Percentiles rank a stretch among this genome's conserved stretches.
phyloP scores from a whole-genome alignment of 1,140 invertebrate genomes.

The Cephus cinctus region DNA sequence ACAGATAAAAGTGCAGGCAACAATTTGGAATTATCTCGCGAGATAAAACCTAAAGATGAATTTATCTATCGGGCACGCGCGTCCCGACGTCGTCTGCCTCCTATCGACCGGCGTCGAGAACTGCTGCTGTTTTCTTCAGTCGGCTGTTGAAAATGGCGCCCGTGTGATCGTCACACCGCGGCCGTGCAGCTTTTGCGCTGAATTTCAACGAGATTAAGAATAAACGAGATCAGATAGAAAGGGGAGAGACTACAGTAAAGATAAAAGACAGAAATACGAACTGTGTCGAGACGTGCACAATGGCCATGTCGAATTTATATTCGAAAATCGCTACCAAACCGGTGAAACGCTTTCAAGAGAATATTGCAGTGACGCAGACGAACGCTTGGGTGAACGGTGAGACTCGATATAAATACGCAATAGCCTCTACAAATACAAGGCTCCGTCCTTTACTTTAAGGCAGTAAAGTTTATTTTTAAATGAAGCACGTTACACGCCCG shows the following conservation, averaged over 20 bases:
- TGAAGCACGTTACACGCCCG: too few relatives aligned
- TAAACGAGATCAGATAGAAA: too few relatives aligned
- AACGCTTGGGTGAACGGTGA: conserved; percentile 84
- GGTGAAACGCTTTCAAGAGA: conserved; percentile 66
- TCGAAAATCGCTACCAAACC: conserved; percentile 72
- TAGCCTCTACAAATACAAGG: too few relatives aligned
- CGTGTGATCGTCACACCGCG: conserved; percentile 12
- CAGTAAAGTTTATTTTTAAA: too few relatives aligned
- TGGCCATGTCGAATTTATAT: conserved; percentile 73
- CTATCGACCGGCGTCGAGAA: conserved; percentile 38
- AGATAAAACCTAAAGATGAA: too few relatives aligned
- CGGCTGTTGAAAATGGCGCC: conserved; percentile 41
- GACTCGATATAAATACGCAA: too few relatives aligned
- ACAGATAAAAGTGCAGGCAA: too few relatives aligned
- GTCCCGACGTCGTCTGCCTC: conserved; percentile 21
- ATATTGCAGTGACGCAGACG: conserved; percentile 74
- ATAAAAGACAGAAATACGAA: neutral
- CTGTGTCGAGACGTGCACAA: conserved; percentile 35
- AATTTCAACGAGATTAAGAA: too few relatives aligned
- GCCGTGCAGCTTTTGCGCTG: too few relatives aligned
- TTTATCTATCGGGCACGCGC: conserved; percentile 35
- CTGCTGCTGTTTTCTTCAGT: conserved; percentile 20
- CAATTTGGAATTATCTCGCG: too few relatives aligned
- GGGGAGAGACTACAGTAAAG: neutral
- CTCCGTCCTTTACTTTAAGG: too few relatives aligned